Evolutionary conservation across 2,797 vertebrate genomes (phyloP).

Genomic region (Decapterus maruadsi): DNA sequence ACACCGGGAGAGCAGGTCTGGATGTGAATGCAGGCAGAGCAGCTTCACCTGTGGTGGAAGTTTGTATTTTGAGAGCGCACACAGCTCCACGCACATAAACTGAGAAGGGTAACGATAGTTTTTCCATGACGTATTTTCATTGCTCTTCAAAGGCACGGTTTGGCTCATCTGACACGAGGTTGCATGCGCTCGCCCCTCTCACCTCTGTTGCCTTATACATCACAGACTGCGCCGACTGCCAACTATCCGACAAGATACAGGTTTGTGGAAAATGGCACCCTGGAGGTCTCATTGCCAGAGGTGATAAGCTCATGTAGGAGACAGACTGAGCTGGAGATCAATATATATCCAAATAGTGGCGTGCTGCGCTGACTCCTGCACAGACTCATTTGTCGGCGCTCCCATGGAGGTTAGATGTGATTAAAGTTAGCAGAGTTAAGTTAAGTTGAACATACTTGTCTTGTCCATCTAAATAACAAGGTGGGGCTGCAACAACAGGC

Average conservation of each 20-base stretch:
- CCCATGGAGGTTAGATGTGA: slow-evolving; percentile 1
- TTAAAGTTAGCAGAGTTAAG: slow-evolving; percentile 11
- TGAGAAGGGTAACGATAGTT: background rate
- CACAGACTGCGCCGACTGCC: slow-evolving; percentile 1
- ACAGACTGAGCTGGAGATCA: slow-evolving; percentile 7
- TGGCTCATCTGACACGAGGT: too few species aligned
- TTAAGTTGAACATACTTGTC: slow-evolving; percentile 6
- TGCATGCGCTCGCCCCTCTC: background rate
- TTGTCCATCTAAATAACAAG: slow-evolving; percentile 12
- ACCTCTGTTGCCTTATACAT: background rate
- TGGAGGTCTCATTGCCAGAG: slow-evolving; percentile 14
- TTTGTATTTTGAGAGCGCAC: slow-evolving; percentile 11
- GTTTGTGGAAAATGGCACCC: background rate
- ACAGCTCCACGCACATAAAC: background rate
- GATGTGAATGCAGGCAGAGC: slow-evolving; percentile 4
- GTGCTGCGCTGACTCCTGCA: slow-evolving; percentile 1
- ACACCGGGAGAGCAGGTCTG: background rate
- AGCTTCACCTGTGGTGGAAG: background rate
- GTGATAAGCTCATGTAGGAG: slow-evolving; percentile 31
- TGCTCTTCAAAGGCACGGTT: background rate
- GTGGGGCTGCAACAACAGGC: background rate
- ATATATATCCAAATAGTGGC: slow-evolving; percentile 11
- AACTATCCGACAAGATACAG: slow-evolving; percentile 20
- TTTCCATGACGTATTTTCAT: background rate
- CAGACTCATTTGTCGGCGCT: slow-evolving; percentile 18